phyloP scores from a whole-genome alignment of 2,888 invertebrate species.

The Exephanes ischioxanthus region DNA sequence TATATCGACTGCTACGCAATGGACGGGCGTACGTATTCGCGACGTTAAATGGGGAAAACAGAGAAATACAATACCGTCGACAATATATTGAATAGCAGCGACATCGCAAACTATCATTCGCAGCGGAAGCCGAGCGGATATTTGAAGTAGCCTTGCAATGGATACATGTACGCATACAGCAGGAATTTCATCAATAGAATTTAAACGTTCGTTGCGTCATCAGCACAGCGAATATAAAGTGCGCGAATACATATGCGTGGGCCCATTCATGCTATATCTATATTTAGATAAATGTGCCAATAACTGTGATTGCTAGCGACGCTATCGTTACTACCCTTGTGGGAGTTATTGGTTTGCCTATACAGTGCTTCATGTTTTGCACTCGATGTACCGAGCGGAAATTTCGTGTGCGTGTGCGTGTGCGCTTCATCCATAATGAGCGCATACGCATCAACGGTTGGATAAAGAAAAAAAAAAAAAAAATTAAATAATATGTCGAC shows the following conservation, averaged over 20 bases:
- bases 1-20: too few species aligned
- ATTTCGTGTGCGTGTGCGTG: not conserved
- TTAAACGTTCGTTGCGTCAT: not conserved
- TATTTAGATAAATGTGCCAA: conserved; percentile 29
- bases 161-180: not conserved
- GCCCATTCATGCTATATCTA: not conserved
- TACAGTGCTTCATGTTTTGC: conserved; percentile 25
- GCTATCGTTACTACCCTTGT: conserved; percentile 8
- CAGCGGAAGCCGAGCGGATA: not conserved
- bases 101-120: not conserved
- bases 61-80: too few species aligned
- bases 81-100: not conserved
- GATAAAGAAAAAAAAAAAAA: conserved; percentile 19
- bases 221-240: not conserved
- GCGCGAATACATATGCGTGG: not conserved
- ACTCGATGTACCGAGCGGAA: conserved; percentile 17
- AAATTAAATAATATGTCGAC: not conserved
- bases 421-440: conserved; percentile 21
- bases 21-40: too few species aligned
- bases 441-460: not conserved
- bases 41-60: too few species aligned
- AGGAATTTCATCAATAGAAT: not conserved
- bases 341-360: conserved; percentile 19
- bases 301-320: conserved; percentile 28
- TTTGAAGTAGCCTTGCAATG: not conserved